Conservation (phyloP, 2,888 invertebrate genomes). For the Archaeoteleia sp. region DNA sequence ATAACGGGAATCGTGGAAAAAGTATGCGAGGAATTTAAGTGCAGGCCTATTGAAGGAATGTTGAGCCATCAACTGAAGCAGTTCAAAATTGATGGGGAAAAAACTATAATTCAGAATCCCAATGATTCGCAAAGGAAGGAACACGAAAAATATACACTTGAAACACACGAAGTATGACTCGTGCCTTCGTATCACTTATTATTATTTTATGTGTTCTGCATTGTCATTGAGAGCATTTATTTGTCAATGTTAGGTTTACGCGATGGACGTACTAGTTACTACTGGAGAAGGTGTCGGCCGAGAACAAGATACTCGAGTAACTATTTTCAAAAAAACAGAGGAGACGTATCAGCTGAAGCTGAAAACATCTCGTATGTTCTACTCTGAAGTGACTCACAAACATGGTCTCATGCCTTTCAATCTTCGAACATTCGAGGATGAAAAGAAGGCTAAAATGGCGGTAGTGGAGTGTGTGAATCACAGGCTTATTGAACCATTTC, state of each 20-base stretch:
- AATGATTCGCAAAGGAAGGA: constrained; percentile 97
- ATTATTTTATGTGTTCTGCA: not conserved
- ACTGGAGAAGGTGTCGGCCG: constrained; percentile 96
- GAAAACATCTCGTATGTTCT: constrained; percentile 95
- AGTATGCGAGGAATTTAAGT: constrained; percentile 93
- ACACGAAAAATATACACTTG: constrained; percentile 96
- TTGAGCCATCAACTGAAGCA: constrained; percentile 96
- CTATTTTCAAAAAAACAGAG: constrained; percentile 98
- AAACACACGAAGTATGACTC: constrained; percentile 88
- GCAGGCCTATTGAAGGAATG: constrained; percentile 98
- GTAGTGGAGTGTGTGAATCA: constrained; percentile 98
- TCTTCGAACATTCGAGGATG: constrained; percentile 94
- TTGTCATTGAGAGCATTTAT: constrained; percentile 8
- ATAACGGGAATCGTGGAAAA: constrained; percentile 95
- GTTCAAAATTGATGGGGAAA: constrained; percentile 98
- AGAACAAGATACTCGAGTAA: constrained; percentile 95
- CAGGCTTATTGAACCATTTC: constrained; percentile 98
- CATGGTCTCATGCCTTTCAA: constrained; percentile 99
- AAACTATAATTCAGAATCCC: constrained; percentile 97
- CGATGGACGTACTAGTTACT: constrained; percentile 97
- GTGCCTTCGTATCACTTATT: not conserved
- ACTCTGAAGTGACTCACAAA: constrained; percentile 91
- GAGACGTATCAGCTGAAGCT: constrained; percentile 97
- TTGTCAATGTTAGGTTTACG: constrained; percentile 80
- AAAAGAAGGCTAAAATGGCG: constrained; percentile 98